Base-by-base conservation (phyloP, 2,888 invertebrate genomes). In the Eustalomyia histrio region DNA sequence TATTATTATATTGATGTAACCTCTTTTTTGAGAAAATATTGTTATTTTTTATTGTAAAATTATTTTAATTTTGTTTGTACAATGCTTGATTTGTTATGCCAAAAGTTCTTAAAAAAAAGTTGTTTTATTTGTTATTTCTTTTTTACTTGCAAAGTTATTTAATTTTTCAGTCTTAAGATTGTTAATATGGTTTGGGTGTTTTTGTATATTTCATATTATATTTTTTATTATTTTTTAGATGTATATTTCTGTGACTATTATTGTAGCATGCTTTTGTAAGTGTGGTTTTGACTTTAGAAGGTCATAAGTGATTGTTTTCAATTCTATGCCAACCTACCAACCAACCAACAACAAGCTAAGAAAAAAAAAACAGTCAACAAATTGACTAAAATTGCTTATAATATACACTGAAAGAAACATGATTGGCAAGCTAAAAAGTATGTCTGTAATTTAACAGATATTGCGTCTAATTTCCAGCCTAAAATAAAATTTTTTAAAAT, bases 241-340 rank as follows among this genome's bases (percentile, higher is more conserved):
- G n/a, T 8, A 4, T 52, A 57, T 57, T 57, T n/a, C 24, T 2
- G 9, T 63, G 1, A 16, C 53, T 0, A 65, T 65, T 35, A 35
- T 53, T 35, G 35, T 8, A 50, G 57, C 53, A 55, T 14, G 72
- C 53, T 76, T 73, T 64, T 53, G 61, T 67, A 75, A 81, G 71
- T 75, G 74, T 75, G 74, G 78, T 82, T 82, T 78, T 67, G 61
- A 69, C 82, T 75, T 53, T 67, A 69, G 82, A 83, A 83, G 82
- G 83, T 78, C 83, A 75, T 63, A 78, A 82, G 80, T 78, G 83
- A 82, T 80, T 83, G 61, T 72, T 75, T 35, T 6, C 29, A 65
- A 76, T 76, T 64, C 53, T n/a, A 47, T 6, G n/a, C 43, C n/a
- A 14, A n/a, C n/a, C n/a, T n/a, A n/a, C n/a, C n/a, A n/a, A 47